Percentiles rank a stretch among this genome's conserved stretches.
phyloP scores from a whole-genome alignment of 1,140 invertebrate genomes.

The Saccostrea glomerata region DNA sequence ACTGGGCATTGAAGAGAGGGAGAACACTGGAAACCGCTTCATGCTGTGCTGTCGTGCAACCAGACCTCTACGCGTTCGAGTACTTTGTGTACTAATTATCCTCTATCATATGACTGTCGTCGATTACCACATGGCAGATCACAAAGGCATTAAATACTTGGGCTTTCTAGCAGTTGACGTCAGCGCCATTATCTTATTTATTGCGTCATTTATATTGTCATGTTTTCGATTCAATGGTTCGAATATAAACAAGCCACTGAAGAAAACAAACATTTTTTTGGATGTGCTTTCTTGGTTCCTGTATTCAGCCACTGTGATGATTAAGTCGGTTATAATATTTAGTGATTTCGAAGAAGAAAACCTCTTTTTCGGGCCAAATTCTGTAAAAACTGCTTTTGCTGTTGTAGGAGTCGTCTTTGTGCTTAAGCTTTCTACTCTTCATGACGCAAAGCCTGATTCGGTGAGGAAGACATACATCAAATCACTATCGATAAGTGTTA shows the following conservation, averaged over 20 bases:
- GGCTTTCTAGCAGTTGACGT: slow-evolving; percentile 55
- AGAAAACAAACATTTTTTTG: neutral
- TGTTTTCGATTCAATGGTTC: slow-evolving; percentile 28
- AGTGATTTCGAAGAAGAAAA: slow-evolving; percentile 70
- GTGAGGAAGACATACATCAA: slow-evolving; percentile 79
- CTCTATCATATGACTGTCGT: slow-evolving; percentile 55
- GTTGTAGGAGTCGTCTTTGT: slow-evolving; percentile 81
- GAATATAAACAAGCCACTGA: neutral
- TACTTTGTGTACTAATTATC: slow-evolving; percentile 50
- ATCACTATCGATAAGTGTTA: slow-evolving; percentile 66
- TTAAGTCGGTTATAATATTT: slow-evolving; percentile 81
- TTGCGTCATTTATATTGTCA: slow-evolving; percentile 45
- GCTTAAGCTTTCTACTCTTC: slow-evolving; percentile 81
- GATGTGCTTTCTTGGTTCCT: slow-evolving; percentile 79
- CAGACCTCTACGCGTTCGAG: slow-evolving; percentile 59
- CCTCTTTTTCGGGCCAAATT: slow-evolving; percentile 80
- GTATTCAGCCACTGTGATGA: slow-evolving; percentile 79
- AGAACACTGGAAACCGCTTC: slow-evolving; percentile 31
- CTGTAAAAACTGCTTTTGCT: slow-evolving; percentile 81
- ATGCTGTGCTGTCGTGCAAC: slow-evolving; percentile 44
- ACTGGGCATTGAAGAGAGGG: neutral
- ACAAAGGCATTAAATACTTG: slow-evolving; percentile 51
- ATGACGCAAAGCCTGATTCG: slow-evolving; percentile 79
- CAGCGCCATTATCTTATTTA: neutral
- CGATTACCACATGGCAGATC: slow-evolving; percentile 60